Evolutionary conservation across 30 jellyfish, hydroid and myxozoan species (phyloP), one percentile per base, ranked within the genome.

Genomic region (Cassiopea andromeda): DNA sequence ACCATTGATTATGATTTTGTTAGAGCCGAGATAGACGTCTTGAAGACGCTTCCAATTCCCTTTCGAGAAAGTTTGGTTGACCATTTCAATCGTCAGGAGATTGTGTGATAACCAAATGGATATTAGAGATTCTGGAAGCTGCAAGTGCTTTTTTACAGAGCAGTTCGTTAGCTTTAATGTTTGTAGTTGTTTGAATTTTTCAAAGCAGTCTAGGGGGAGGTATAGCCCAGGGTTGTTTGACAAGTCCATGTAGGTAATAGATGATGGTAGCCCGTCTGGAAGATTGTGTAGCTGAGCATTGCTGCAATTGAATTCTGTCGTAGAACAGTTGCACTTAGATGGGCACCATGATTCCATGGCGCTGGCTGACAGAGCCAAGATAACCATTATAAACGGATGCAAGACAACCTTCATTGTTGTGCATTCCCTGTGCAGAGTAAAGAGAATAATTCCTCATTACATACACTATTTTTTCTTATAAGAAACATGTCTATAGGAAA

Each of bases 191-290:
- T 68, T 19, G 75, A 87, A 87, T 19, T 60, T 87, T 19, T 46
- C 45, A 38, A 87, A 78, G 78, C 60, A 87, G 57, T 60, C 59
- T 48, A 72, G 48, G 14, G 44, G 54, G 19, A 87, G 46, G 14
- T 18, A 38, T 10, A 87, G 48, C 15, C 5, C 2, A n/a, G 85
- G 85, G 58, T 87, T 87, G n/a, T 60, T 45, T 2, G 94, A 77
- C 2, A 87, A 50, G 59, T 87, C 94, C 16, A 87, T 46, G 18
- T 19, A 16, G 12, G 46, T 44, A 9, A 69, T 48, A 6, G 80
- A 46, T 1, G 44, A 3, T 18, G 89, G 74, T 14, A 87, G 77
- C 15, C 57, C 49, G 5, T 64, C 73, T 49, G 94, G 94, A 46
- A 87, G 14, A 7, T 19, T 57, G 76, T 59, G 60, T 72, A 87